These are phyloP conservation scores for Oppia nitens DNA, from an alignment of 1,140 invertebrate genomes.

Conservation along the genomic window DNA sequence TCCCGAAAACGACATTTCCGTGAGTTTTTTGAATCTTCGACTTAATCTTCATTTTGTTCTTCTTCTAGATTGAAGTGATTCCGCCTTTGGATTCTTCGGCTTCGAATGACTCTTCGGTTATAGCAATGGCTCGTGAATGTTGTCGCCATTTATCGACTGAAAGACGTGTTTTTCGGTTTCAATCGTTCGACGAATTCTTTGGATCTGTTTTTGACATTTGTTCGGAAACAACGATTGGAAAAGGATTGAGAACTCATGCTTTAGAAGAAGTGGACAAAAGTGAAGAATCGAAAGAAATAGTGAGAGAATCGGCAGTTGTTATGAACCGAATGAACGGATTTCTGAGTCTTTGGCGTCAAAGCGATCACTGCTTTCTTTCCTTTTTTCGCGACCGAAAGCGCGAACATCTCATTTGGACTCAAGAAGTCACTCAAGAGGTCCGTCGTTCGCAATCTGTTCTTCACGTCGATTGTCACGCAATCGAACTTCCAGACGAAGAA, in stretches of 20 bases:
- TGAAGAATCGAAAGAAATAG: background rate
- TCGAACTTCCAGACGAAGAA: background rate
- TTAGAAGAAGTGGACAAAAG: conserved; percentile 3
- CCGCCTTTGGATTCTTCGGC: too few relatives aligned
- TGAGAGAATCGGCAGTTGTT: background rate
- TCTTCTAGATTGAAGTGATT: too few relatives aligned
- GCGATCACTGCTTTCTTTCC: background rate
- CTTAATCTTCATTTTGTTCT: too few relatives aligned
- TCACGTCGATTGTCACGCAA: background rate
- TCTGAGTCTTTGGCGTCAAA: background rate
- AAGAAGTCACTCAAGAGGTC: conserved; percentile 6
- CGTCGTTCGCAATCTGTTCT: background rate
- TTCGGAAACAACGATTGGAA: background rate
- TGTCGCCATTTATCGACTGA: background rate
- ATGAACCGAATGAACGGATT: background rate
- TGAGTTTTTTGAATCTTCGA: background rate
- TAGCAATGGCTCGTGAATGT: conserved; percentile 10
- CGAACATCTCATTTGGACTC: conserved; percentile 7
- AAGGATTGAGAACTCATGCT: background rate
- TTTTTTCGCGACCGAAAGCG: background rate
- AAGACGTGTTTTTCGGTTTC: background rate
- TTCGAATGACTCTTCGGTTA: too few relatives aligned
- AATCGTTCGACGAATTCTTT: background rate
- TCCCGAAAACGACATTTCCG: conserved; percentile 1
- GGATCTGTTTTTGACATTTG: conserved; percentile 3